Base-by-base conservation (phyloP, 2,797 vertebrate genomes). In the Micropoecilia bifurca region DNA sequence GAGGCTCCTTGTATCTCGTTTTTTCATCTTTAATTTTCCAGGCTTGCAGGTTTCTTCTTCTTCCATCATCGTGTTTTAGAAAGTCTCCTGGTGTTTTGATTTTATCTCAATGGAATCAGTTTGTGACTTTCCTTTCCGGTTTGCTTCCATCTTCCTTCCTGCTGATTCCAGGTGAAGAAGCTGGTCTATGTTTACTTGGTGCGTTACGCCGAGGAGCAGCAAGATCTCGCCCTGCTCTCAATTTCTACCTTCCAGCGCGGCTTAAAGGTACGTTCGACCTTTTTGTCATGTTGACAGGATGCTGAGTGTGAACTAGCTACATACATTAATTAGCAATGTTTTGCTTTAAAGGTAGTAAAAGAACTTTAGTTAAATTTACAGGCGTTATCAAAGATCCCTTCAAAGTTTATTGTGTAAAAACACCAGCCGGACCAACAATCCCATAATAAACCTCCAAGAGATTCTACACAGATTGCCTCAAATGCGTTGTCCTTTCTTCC, bases 171-270 rank as follows among this genome's bases (percentile, higher is more conserved):
- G 98, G 98, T 99, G 83, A 99, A 99, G 95, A 99, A 99, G 91
- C 93, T 99, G 76, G 98, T 99, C 25, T 99, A 99, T 0, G 98
- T 99, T 83, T 99, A 99, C 90, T 91, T 99, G 88, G 98, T 99
- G 75, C 97, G 98, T 45, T 99, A 99, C 0, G 98, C 98, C 0
- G 98, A 99, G 90, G 98, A 99, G 87, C 98, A 99, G 91, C 98
- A 99, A 91, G 98, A 99, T 86, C 92, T 99, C 68, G 98, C 98
- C 69, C 90, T 99, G 76, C 97, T 99, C 59, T 99, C 98, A 80
- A 99, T 99, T 87, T 99, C 98, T 79, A 99, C 98, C 12, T 99
- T 99, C 90, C 98, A 99, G 90, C 93, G 98, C 33, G 98, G 98
- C 71, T 91, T 99, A 71, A 98, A 98, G 97, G 97, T 98, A 85